Base-by-base conservation (phyloP, 2,113 vertebrate genomes). In the Tychaedon coryphoeus region DNA sequence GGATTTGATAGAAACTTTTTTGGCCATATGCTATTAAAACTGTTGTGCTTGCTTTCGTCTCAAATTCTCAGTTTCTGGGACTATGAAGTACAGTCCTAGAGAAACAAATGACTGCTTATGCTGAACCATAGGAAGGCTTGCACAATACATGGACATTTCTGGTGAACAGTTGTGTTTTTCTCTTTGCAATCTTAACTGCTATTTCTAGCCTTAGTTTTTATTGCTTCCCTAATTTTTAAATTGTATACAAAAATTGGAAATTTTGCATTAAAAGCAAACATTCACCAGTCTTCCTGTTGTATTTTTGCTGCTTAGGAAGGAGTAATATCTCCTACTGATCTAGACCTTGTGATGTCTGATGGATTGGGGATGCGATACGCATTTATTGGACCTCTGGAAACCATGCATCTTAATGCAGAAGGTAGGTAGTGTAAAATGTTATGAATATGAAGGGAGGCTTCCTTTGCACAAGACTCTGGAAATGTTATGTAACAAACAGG, bases 341-440 rank as follows among this genome's bases (percentile, higher is more conserved):
- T 99, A 64, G 99, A 99, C 97, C 97, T 99, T 75, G 99, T 99
- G 97, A 99, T 99, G 99, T 99, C 99, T 72, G 99, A 99, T 88
- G 99, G 99, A 51, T 90, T 99, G 92, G 99, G 99, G 95, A 99
- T 99, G 99, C 98, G 99, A 56, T 99, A 99, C 0, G 99, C 99
- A 8, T 99, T 99, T 95, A 98, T 99, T 5, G 99, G 99, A 93
- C 99, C 99, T 69, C 98, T 99, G 98, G 99, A 99, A 97, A 99
- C 99, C 3, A 99, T 99, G 98, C 99, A 99, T 92, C 99, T 99
- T 74, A 99, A 99, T 65, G 99, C 99, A 36, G 98, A 98, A 98
- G 98, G 98, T 98, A 95, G n/a, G 94, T 90, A 50, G 42, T 40
- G 42, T 54, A 70, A 94, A 88, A 78, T 90, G 8, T 47, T 36